Evolutionary conservation across 2,797 vertebrate species (phyloP), one percentile per base, ranked within the genome.

Genomic region (Galago senegalensis): DNA sequence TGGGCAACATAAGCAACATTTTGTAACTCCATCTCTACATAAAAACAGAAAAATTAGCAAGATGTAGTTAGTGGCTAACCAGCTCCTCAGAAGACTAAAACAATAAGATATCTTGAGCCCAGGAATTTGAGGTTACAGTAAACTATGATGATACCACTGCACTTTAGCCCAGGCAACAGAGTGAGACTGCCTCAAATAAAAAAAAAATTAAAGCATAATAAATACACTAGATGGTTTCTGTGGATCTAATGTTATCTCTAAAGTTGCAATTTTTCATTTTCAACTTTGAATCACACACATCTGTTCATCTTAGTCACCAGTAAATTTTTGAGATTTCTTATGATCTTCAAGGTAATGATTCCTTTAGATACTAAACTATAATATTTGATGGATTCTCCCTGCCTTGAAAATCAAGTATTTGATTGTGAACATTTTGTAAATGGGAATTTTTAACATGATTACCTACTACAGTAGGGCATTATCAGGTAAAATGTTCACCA

Each of bases 361-460:
- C 31, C 65, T 69, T 46, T 77, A 77, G 67, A 77, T 61, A 89
- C 12, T 84, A 23, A 77, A 77, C 1, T 63, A 8, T 29, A 70
- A 79, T 77, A 46, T 89, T 83, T 83, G 69, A 34, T 56, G 37
- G 43, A 11, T 4, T 7, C 40, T 70, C n/a, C 9, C 53, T 81
- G 80, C 56, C 31, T 91, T 94, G 73, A 65, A 80, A 80, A 79
- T 43, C 43, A n/a, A 86, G 53, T 65, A 34, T 86, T 84, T 85
- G 27, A 77, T 61, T 85, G 69, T 61, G 61, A 94, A 72, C 8
- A 56, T 70, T 60, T 70, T 70, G 18, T 86, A 87, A 91, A 37
- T 95, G 53, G 21, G 12, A 72, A 53, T 91, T 95, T 87, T 87
- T 75, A 21, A 43, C n/a, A 56, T 81, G n/a, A 81, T 58, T 87